Base-by-base conservation (phyloP, 2,113 vertebrate genomes). In the Candoia aspera region DNA sequence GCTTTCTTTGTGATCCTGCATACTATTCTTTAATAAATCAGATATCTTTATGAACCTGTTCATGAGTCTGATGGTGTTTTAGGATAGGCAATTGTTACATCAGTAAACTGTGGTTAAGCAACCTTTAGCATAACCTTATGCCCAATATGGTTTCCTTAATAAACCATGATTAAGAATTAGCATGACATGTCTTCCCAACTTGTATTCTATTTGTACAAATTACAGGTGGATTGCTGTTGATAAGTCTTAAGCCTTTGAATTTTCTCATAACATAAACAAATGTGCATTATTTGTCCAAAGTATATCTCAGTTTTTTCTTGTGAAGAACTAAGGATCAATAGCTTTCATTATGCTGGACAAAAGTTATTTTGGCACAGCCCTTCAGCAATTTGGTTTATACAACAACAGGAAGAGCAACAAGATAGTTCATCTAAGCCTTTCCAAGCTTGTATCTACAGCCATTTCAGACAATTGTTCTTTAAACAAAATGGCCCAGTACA, bases 291-390 rank as follows among this genome's bases (percentile, higher is more conserved):
- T 57, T 92, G 54, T 37, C 86, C 53, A 2, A 87, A 87, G 83
- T 26, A 23, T 84, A 79, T 33, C 54, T 64, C 58, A 92, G 93
- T 89, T 46, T 64, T 13, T 95, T 84, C 88, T 73, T 73, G 64
- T 86, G 60, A 91, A 90, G 13, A 86, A 64, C 4, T 26, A 84
- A 73, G 54, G 57, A 19, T 29, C 4, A 91, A 86, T 8, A 92
- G 53, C 59, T 92, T 92, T 89, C 87, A 92, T 84, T 92, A n/a
- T 37, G 87, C 24, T 0, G 87, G 60, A n/a, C 86, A 24, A 33
- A 33, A 90, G 90, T 87, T 88, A 89, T 83, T 87, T 92, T 93
- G 21, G n/a, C 64, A 2, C 54, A 46, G 1, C 21, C 26, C 60
- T 93, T 94, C 46, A 90, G 17, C 29, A 83, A 86, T 15, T 17